Evolutionary conservation across 2,888 invertebrate species (phyloP).

Genomic region (Myopa tessellatipennis): DNA sequence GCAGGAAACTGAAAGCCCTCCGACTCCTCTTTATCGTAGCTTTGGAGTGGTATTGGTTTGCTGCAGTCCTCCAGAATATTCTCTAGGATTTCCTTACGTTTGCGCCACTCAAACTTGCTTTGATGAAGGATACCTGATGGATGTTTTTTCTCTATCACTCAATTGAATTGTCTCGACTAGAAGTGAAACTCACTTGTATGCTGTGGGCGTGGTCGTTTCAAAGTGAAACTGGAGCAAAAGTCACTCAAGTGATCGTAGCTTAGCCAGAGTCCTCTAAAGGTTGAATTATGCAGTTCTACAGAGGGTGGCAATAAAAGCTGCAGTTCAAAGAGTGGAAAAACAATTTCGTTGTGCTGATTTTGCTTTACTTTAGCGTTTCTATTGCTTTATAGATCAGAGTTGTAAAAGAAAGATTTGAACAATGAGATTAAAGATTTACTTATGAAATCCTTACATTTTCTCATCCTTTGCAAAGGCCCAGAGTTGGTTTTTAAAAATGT

Average conservation of each 20-base stretch:
- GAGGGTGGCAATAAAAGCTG: conserved; percentile 68
- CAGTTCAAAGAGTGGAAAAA: conserved; percentile 68
- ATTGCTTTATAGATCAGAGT: conserved; percentile 50
- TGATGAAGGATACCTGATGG: conserved; percentile 61
- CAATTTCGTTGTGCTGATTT: conserved; percentile 66
- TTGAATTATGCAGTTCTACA: conserved; percentile 67
- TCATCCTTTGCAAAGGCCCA: conserved; percentile 66
- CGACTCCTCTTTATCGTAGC: conserved; percentile 56
- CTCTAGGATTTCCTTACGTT: conserved; percentile 66
- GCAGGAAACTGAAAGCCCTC: conserved; percentile 54
- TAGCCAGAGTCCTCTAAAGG: conserved; percentile 70
- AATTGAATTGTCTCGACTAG: background rate
- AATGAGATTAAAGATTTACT: background rate
- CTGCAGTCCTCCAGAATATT: conserved; percentile 64
- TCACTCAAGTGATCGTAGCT: conserved; percentile 72
- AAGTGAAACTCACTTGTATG: conserved; percentile 55
- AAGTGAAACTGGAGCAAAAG: conserved; percentile 63
- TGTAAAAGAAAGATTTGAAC: conserved; percentile 30
- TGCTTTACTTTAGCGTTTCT: conserved; percentile 59
- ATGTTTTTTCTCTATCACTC: background rate
- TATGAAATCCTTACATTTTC: conserved; percentile 55
- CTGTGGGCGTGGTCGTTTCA: conserved; percentile 55
- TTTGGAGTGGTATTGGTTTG: conserved; percentile 56
- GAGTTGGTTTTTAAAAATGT: conserved; percentile 64
- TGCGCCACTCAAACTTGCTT: conserved; percentile 67